A percentile compares a stretch with the other conserved stretches of the same genome.
Evolutionary conservation across 2,797 vertebrate species (phyloP).

Genomic region (Myotis findleyi): DNA sequence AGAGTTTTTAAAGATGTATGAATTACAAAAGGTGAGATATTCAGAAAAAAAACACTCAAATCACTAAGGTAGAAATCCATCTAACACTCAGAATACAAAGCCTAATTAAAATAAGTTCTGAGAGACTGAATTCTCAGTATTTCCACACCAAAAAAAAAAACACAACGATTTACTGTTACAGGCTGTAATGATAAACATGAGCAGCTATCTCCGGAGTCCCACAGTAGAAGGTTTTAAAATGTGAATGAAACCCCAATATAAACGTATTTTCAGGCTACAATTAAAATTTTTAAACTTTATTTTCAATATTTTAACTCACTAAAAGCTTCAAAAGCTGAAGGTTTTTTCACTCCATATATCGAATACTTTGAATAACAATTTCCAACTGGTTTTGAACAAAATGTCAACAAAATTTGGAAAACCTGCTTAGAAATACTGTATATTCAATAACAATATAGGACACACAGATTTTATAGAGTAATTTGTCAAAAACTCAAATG

Average conservation of each 20-base stretch:
- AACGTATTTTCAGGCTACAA: background rate
- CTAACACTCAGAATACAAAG: background rate
- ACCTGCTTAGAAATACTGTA: background rate
- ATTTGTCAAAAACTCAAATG: background rate
- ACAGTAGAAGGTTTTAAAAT: background rate
- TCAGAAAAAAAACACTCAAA: background rate
- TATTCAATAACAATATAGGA: background rate
- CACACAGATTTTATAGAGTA: background rate
- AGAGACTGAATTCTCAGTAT: conserved; percentile 24
- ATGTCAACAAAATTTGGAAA: background rate
- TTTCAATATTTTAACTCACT: background rate
- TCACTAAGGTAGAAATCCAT: conserved; percentile 10
- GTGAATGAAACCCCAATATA: background rate
- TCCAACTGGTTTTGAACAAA: conserved; percentile 19
- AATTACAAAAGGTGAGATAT: conserved; percentile 3
- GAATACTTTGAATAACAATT: background rate
- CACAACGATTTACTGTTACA: background rate
- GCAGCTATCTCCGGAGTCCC: background rate
- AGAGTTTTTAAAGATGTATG: background rate
- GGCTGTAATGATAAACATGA: background rate
- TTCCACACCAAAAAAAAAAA: background rate
- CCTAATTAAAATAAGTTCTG: conserved; percentile 52
- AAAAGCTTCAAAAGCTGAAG: background rate
- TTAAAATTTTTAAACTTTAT: background rate
- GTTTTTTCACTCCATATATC: background rate